Base-by-base conservation (phyloP, 2,888 invertebrate species). In the Pseudococcus jackbeardsleyi region DNA sequence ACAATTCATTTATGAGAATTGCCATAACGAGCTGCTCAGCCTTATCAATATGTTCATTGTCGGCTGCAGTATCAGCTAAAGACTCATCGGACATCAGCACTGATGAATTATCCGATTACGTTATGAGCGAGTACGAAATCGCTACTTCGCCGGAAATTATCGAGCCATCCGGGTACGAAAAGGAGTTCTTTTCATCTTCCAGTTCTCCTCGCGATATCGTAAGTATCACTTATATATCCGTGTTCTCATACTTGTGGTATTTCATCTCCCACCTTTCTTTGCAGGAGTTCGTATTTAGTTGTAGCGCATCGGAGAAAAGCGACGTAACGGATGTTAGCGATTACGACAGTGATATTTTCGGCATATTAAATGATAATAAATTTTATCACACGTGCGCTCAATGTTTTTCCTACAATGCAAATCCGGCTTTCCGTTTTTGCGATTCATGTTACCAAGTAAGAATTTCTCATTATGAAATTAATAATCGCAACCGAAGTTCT, bases 401-500 rank as follows among this genome's bases (percentile, higher is more conserved):
- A 77, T 87, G 87, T 19, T 87, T 79, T 5, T n/a, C 50, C 6
- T 8, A 5, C 22, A 87, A 87, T 50, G 15, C 48, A 7, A 87
- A 87, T 79, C 79, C 77, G 15, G 42, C 50, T 11, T 87, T 87
- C 39, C 87, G 77, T 22, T 87, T 87, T 79, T 87, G 87, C 33
- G 46, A 79, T 33, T 79, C 87, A 15, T 87, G 87, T 79, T 87
- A 79, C 54, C 77, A 87, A 54, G 87, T 87, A 87, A 87, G 50
- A 54, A 26, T 33, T 17, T 8, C 19, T 84, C 54, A 22, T 54
- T 12, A 54, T 17, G 17, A 12, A 54, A 54, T 72, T 12, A 26
- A 33, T 72, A 59, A 19, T 72, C 19, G 22, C 59, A 9, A 50
- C 17, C 17, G 7, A 5, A 8, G 12, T 72, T 72, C 19, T 42